Evolutionary conservation across 2,113 vertebrate genomes (phyloP), one percentile per base, ranked within the genome.

Genomic region (Tachysurus vachellii): DNA sequence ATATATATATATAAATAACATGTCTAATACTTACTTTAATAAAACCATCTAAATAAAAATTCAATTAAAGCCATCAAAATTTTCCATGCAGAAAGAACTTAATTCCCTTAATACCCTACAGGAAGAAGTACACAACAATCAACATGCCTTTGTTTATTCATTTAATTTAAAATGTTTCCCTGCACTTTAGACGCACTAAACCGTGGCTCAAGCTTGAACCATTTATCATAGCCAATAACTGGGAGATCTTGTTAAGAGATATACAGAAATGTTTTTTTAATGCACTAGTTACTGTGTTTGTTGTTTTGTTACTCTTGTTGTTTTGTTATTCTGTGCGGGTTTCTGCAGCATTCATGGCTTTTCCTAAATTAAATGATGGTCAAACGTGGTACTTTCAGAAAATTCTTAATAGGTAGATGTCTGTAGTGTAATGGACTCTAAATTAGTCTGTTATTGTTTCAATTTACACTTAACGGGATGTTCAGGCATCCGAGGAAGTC

Each of bases 401-500:
- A 6, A 3, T 57, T 17, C 7, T 12, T 31, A 21, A 80, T n/a
- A 57, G 14, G 53, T 79, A 17, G 17, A 26, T 9, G 44, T 47
- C 42, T 75, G 2, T 0, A 44, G 3, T 8, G 26, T 7, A 53
- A 21, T 76, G 12, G 1, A 0, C 6, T 9, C 50, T 54, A n/a
- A 61, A 56, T 68, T 44, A 54, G 28, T 36, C 36, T 36, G 36
- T 36, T 36, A 2, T 36, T 36, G 36, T 36, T 36, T 36, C 36
- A 36, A 36, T n/a, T 95, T 91, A 97, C 97, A 87, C 94, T 94
- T 88, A 98, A 44, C 54, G 96, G 94, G 80, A 98, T 95, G 92
- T 97, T 96, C 91, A 97, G 96, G 90, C 97, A 97, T 4, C 97
- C 97, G 12, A 98, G 94, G 89, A 98, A 98, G 92, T 98, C 97